Base-by-base conservation (phyloP, 2,113 vertebrate species). In the Carassius carassius region DNA sequence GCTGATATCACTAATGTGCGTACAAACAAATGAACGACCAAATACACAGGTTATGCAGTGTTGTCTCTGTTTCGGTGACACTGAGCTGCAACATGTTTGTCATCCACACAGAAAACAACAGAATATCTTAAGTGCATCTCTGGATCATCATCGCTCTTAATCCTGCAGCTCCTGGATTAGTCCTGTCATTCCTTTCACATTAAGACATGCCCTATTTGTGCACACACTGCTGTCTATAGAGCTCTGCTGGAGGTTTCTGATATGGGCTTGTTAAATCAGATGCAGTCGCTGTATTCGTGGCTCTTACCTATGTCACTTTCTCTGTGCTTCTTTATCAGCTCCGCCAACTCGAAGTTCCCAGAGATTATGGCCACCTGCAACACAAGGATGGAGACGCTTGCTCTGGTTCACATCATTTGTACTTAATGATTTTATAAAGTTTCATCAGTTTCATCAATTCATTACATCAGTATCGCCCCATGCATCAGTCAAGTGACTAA, bases 261-360 rank as follows among this genome's bases (percentile, higher is more conserved):
- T 35, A 32, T 11, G 25, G n/a, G 41, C 23, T 17, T 35, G 13
- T 32, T 32, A 16, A 58, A 21, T 58, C 56, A 58, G 56, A 58
- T 21, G 19, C 16, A 0, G n/a, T n/a, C n/a, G n/a, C n/a, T n/a
- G 16, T 56, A 2, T 56, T 56, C 0, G 54, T 56, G 54, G 47
- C 92, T 37, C 97, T 96, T 92, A 99, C 98, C 98, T 14, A 96
- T 90, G 89, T 99, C 97, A 0, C 94, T 94, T 84, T 98, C 96
- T 91, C 95, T 97, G 92, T 99, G 97, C 91, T 96, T 98, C 95
- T 96, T 98, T 91, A 99, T 96, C 86, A 98, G 96, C 86, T 99
- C 98, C 0, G 96, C 98, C 19, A 99, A 96, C 88, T 99, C 97
- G 90, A 99, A 99, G 92, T 99, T 99, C 32, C 98, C 97, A 0